Conservation (phyloP, 1,140 invertebrate species). For the Drepana arcuata region DNA sequence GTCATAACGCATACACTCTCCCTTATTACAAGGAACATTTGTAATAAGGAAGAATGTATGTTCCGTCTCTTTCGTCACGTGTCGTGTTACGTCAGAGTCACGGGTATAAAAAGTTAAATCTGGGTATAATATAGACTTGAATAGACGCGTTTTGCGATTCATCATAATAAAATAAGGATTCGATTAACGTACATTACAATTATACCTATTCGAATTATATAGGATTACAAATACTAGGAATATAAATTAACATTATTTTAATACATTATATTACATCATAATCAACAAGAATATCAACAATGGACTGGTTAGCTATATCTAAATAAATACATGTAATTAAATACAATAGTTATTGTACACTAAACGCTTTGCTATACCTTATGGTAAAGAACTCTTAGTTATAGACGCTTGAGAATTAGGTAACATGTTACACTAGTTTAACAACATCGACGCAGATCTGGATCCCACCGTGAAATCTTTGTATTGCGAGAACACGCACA, state of each 20-base stretch:
- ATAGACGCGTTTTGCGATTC: too few species aligned
- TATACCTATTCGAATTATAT: too few species aligned
- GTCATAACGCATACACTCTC: too few species aligned
- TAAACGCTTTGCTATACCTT: not conserved
- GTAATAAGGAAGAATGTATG: too few species aligned
- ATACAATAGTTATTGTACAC: slow-evolving; percentile 6
- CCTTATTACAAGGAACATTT: too few species aligned
- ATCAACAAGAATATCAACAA: slow-evolving; percentile 71
- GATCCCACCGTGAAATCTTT: slow-evolving; percentile 87
- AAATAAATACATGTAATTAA: slow-evolving; percentile 36
- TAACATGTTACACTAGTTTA: slow-evolving; percentile 35
- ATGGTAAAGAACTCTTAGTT: not conserved
- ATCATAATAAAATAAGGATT: too few species aligned
- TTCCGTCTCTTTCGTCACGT: too few species aligned
- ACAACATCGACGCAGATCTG: slow-evolving; percentile 62
- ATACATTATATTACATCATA: slow-evolving; percentile 63
- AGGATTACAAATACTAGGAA: not conserved
- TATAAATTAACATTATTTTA: slow-evolving; percentile 7
- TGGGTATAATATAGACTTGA: too few species aligned
- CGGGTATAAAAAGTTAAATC: too few species aligned
- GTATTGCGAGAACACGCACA: slow-evolving; percentile 91
- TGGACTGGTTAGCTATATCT: slow-evolving; percentile 55
- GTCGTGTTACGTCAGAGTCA: too few species aligned
- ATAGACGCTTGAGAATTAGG: slow-evolving; percentile 25
- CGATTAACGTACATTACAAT: too few species aligned